Evolutionary conservation across 2,797 vertebrate species (phyloP), one percentile per base, ranked within the genome.

Genomic region (Argyrosomus regius): DNA sequence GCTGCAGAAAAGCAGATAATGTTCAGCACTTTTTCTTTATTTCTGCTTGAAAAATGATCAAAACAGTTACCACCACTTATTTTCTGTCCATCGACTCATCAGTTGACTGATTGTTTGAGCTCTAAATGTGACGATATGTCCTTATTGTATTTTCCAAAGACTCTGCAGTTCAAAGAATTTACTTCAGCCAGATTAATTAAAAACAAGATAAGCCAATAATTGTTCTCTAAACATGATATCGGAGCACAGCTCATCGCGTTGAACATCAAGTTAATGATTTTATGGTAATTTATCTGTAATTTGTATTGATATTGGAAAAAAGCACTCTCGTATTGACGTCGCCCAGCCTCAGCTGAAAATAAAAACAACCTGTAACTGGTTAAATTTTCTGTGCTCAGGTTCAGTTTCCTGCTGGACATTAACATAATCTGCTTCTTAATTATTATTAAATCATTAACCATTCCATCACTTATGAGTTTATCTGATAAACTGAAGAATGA

Each of bases 401-500:
- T 73, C 28, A 31, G 18, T 61, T 80, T 63, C 46, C 35, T 57
- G 2, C n/a, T 50, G 26, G 52, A 20, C 22, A 52, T 54, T 50
- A 68, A 75, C 11, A 53, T 63, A 48, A 78, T 68, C 24, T 31
- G 26, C 50, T 26, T 18, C 77, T 76, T 6, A 68, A 52, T 62
- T 54, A 45, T 28, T 48, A 18, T 11, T 3, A 35, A 35, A 35
- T 58, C 8, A 9, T 11, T 6, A 46, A 20, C n/a, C 17, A 6
- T 60, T 50, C 31, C 17, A 54, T 45, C 26, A 3, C 12, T 3
- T 20, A 1, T 59, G 35, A 60, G 22, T 66, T 43, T 14, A 39
- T 57, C 17, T 61, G 56, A 22, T n/a, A 9, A 75, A 57, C n/a
- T 35, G 11, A 28, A 59, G 39, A 45, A 41, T 12, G 14, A 41